Conservation (phyloP, 2,797 vertebrate species). For the Leptoclinus maculatus region DNA sequence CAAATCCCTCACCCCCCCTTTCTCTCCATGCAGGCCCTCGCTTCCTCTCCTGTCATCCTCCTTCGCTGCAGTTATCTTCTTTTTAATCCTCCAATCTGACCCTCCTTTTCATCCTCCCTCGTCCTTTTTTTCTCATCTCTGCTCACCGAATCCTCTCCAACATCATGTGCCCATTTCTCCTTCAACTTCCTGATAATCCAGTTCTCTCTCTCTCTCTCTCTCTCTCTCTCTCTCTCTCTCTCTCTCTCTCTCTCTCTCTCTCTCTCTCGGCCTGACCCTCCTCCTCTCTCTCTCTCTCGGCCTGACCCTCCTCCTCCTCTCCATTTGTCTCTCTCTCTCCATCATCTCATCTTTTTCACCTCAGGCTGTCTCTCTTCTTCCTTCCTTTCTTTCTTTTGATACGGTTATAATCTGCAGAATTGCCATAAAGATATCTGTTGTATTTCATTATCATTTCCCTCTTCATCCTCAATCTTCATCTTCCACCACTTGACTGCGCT, state of each 20-base stretch:
- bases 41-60: constrained; percentile 9
- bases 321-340: not conserved
- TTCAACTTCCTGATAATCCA: constrained; percentile 32
- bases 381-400: not conserved
- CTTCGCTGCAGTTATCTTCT: constrained; percentile 32
- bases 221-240: constrained; percentile 5
- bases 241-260: not conserved
- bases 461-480: constrained; percentile 6
- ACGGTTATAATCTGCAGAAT: constrained; percentile 8
- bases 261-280: too few species aligned
- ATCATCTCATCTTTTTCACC: not conserved
- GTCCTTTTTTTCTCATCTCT: constrained; percentile 16
- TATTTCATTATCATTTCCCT: constrained; percentile 1
- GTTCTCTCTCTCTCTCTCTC: constrained; percentile 1
- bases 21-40: not conserved
- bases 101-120: constrained; percentile 13
- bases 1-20: constrained; percentile 18
- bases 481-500: constrained; percentile 16
- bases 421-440: constrained; percentile 4
- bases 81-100: constrained; percentile 40
- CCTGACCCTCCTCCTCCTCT: not conserved
- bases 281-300: constrained; percentile 1
- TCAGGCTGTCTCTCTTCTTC: not conserved
- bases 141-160: constrained; percentile 8
- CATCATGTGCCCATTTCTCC: constrained; percentile 20